phyloP scores from a whole-genome alignment of 2,113 vertebrate species.

The Engystomops pustulosus region DNA sequence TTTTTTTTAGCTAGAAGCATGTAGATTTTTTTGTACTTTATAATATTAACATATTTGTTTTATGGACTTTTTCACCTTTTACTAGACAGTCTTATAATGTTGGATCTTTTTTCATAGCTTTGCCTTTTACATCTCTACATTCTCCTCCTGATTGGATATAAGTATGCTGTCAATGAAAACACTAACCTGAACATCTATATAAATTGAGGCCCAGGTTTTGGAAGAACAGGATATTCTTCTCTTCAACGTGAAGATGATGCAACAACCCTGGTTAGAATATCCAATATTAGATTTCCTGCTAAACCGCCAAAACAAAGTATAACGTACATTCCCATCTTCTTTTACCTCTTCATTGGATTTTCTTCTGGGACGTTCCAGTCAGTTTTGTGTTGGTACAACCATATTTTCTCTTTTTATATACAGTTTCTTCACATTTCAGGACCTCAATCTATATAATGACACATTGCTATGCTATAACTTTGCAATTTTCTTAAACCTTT shows the following conservation, averaged over 20 bases:
- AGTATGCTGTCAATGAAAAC: constrained; percentile 21
- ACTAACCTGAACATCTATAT: constrained; percentile 4
- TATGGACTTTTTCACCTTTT: too few relatives aligned
- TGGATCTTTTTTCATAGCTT: constrained; percentile 46
- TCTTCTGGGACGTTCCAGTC: background rate
- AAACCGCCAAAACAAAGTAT: background rate
- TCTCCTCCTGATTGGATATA: constrained; percentile 57
- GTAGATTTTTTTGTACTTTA: too few relatives aligned
- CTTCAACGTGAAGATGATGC: background rate
- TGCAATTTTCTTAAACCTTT: background rate
- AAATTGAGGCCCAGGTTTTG: constrained; percentile 17
- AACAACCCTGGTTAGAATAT: constrained; percentile 10
- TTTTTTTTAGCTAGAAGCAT: too few relatives aligned
- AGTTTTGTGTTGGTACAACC: background rate
- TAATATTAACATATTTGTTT: too few relatives aligned
- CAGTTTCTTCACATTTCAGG: background rate
- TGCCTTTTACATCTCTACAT: constrained; percentile 36
- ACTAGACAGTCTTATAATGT: constrained; percentile 20
- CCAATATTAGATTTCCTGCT: background rate
- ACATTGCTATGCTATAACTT: background rate
- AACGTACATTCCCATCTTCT: background rate
- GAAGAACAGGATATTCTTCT: background rate
- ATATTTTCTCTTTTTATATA: too few relatives aligned
- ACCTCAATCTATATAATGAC: background rate
- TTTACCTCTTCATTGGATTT: background rate